Evolutionary conservation across 2,113 vertebrate genomes (phyloP), one percentile per base, ranked within the genome.

Genomic region (Cacatua alba): DNA sequence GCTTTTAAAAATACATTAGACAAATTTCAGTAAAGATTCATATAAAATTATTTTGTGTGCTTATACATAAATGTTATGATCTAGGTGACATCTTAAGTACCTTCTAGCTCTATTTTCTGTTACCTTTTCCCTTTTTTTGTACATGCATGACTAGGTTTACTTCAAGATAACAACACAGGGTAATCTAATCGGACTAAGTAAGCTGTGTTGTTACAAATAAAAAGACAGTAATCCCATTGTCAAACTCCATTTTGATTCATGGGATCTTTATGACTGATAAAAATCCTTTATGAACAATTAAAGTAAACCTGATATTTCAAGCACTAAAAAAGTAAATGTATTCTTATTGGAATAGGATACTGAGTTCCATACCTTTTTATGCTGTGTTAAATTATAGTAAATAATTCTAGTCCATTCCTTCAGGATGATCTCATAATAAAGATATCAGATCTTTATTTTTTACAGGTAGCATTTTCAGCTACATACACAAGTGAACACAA

Each of bases 251-350:
- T 37, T 79, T 87, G 19, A 78, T 78, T 82, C 65, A 6, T 24
- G 52, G 24, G 8, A 2, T 1, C 31, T 55, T 52, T 86, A 19
- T 72, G 33, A 31, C 15, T 82, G 64, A 52, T 79, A 62, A 67
- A 77, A 83, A 71, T 90, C 25, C 12, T 49, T 55, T 72, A 68
- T 41, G 63, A 96, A 81, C 81, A 92, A 90, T 80, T 94, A 88
- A 92, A 91, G 52, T 89, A 63, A 84, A 91, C 43, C 25, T 62
- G 18, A 37, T 88, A 26, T 95, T 80, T 96, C 83, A 25, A 92
- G 39, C 17, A 37, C 63, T 91, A 64, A 60, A 86, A 96, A 65
- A 63, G 10, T 85, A 76, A 71, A 49, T 65, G 31, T 70, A 35
- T 90, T 71, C 64, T 65, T 81, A 81, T n/a, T 33, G 31, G 26